These are phyloP conservation scores for Lissonota sp. DNA, from an alignment of 2,888 invertebrate genomes.

Conservation along the genomic window DNA sequence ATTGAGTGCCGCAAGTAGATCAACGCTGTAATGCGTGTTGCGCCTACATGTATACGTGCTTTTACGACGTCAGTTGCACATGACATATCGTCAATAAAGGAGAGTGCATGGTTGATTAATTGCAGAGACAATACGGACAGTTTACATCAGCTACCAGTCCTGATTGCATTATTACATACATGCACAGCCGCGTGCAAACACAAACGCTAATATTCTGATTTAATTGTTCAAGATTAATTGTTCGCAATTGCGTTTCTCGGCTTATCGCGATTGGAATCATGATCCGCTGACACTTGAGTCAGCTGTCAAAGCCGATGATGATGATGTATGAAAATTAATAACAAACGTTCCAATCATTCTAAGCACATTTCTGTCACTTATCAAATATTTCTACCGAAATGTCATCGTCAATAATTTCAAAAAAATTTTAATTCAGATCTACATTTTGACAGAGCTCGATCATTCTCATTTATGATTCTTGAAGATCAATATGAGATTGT, in stretches of 20 bases:
- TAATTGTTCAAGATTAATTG: slow-evolving; percentile 43
- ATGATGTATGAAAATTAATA: slow-evolving; percentile 9
- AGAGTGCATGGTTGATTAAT: slow-evolving; percentile 38
- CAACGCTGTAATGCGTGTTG: slow-evolving; percentile 16
- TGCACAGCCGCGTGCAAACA: neutral
- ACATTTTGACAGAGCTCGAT: too few species aligned
- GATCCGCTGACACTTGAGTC: slow-evolving; percentile 21
- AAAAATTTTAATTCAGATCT: too few species aligned
- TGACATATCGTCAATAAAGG: neutral
- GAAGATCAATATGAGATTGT: too few species aligned
- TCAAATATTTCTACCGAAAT: too few species aligned
- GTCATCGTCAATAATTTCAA: too few species aligned
- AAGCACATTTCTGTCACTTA: too few species aligned
- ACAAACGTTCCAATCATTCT: too few species aligned
- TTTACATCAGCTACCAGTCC: slow-evolving; percentile 1
- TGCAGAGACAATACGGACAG: slow-evolving; percentile 25
- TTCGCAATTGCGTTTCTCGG: slow-evolving; percentile 11
- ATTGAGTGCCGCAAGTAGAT: slow-evolving; percentile 1
- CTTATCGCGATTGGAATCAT: slow-evolving; percentile 5
- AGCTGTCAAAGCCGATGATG: slow-evolving; percentile 6
- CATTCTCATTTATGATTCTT: too few species aligned
- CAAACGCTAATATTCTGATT: slow-evolving; percentile 1
- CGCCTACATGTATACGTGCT: slow-evolving; percentile 2
- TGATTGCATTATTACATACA: slow-evolving; percentile 22
- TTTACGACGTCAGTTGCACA: neutral